Evolutionary conservation across 2,888 invertebrate genomes (phyloP), one percentile per base, ranked within the genome.

Genomic region (Trissoscelio sp.): DNA sequence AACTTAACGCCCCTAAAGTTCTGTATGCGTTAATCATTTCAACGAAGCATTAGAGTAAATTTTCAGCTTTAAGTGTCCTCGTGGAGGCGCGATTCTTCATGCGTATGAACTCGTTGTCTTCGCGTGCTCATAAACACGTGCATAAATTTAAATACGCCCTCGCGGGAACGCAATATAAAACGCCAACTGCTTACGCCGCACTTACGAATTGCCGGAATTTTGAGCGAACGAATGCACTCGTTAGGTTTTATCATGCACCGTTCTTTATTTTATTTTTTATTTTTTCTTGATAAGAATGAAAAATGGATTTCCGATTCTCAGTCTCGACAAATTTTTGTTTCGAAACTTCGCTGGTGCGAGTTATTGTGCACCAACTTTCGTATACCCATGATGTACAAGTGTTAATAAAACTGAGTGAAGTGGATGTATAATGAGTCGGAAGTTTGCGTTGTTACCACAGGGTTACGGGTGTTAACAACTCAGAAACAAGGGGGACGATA

Each of bases 41-140:
- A 39, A 58, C 57, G 20, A 64, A 70, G 51, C 64, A 78, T 78
- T 78, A 70, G 70, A 64, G 70, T 78, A 78, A 70, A 78, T 78
- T 57, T 70, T 70, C 57, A 64, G 57, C 62, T 70, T 70, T 70
- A 70, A 78, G 64, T 70, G 70, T 69, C 69, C 46, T 64, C 53
- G 18, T 18, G 53, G 42, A 62, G 37, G 37, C 14, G 39, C 57
- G 70, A 60, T 78, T 69, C 69, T 62, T 78, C 70, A 70, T 64
- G 77, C 67, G 75, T 60, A 53, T 67, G 67, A 67, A 75, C 42
- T 75, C 75, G 67, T 75, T 70, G 77, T 70, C 70, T 64, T 78
- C 62, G 77, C 39, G 12, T 46, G n/a, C 51, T 64, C 77, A 62
- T 78, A 78, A 70, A 70, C 78, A 70, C 78, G 39, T 51, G 48